Evolutionary conservation across 1,140 invertebrate genomes (phyloP), one percentile per base, ranked within the genome.

Genomic region (Sogatella furcifera): DNA sequence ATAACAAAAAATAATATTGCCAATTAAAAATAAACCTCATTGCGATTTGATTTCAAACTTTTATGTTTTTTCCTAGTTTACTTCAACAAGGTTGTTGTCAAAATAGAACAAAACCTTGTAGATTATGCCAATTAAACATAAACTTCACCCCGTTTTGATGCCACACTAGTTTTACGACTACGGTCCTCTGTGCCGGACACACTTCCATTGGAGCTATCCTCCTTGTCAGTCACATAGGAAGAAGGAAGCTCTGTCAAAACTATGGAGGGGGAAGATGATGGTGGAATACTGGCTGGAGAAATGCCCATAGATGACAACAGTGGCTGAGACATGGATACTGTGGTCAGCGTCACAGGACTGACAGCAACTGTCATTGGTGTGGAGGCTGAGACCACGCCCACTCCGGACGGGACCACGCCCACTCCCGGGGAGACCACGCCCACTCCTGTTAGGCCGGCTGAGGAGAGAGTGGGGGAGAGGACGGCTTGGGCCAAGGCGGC

Each of bases 401-500:
- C 19, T 14, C 64, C 52, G 8, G 77, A 70, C 0, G 75, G 69
- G 8, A 73, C 72, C 21, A 77, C 69, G 0, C 74, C 72, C 54
- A 68, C 78, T 78, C 0, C 80, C 0, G 79, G 78, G 10, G 63
- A 59, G n/a, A 61, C 34, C 13, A 59, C 46, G 10, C 44, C 69
- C 54, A 83, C 78, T 0, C 81, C 76, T 0, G 80, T 76, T 9
- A 87, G 65, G 3, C 81, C 81, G 14, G 78, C 74, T 11, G 73
- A 69, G 28, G 76, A 74, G 11, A 82, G 65, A 0, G 73, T 76
- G 1, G 84, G 84, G 0, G 84, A 80, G 0, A 86, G 70, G 1
- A 87, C 83, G 0, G 84, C 83, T 66, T 87, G 84, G 0, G 85
- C 85, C 43, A 88, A 69, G 0, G 84, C 84, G n/a, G 55, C 46